Evolutionary conservation across 1,140 invertebrate genomes (phyloP).

Genomic region (Trachymyrmex cornetzi): DNA sequence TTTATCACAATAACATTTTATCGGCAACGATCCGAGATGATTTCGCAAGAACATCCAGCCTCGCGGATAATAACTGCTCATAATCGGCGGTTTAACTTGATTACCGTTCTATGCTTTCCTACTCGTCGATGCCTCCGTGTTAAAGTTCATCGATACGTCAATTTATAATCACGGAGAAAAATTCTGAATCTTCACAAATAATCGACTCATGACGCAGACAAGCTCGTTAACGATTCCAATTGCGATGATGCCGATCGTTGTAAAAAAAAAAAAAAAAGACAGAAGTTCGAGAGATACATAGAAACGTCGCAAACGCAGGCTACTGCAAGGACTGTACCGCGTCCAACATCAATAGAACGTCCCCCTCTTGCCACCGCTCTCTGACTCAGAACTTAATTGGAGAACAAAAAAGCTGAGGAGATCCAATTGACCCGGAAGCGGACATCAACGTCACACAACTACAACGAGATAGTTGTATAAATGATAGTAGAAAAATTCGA

Average conservation of each 20-base stretch:
- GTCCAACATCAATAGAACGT: slow-evolving; percentile 65
- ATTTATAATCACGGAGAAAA: slow-evolving; percentile 57
- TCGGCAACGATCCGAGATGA: slow-evolving; percentile 4
- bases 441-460: slow-evolving; percentile 54
- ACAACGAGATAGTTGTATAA: neutral
- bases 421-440: slow-evolving; percentile 78
- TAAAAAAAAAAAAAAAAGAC: slow-evolving; percentile 11
- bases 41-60: slow-evolving; percentile 39
- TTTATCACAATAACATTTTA: neutral
- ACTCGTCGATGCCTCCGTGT: slow-evolving; percentile 18
- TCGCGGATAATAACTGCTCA: slow-evolving; percentile 44
- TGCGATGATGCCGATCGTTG: slow-evolving; percentile 12
- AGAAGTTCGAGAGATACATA: slow-evolving; percentile 1
- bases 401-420: slow-evolving; percentile 73
- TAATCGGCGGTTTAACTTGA: slow-evolving; percentile 55
- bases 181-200: slow-evolving; percentile 49
- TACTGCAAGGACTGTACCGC: slow-evolving; percentile 59
- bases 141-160: slow-evolving; percentile 56
- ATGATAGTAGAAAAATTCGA: neutral
- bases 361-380: slow-evolving; percentile 45
- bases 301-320: slow-evolving; percentile 53
- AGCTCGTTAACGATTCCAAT: slow-evolving; percentile 57
- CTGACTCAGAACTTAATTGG: slow-evolving; percentile 78
- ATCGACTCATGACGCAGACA: slow-evolving; percentile 45
- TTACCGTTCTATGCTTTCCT: slow-evolving; percentile 32